Evolutionary conservation across 1,140 invertebrate species (phyloP).

Genomic region (Eurosta solidaginis): DNA sequence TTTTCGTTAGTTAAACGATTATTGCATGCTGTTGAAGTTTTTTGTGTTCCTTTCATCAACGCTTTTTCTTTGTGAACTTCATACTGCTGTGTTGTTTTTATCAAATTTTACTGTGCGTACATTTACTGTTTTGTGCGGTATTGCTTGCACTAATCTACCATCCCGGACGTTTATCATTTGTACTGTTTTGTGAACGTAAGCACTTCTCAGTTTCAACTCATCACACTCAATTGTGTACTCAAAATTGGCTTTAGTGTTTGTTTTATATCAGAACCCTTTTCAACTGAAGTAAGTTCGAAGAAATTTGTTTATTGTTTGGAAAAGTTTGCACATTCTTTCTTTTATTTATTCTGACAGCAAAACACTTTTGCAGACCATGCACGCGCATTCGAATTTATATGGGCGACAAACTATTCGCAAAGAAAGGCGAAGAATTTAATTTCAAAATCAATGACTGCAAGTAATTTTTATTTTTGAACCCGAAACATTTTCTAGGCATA

Average conservation of each 20-base stretch:
- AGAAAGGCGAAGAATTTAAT: too few relatives aligned
- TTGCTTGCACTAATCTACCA: neutral
- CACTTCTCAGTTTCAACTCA: neutral
- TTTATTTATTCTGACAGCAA: neutral
- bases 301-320: neutral
- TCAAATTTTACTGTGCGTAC: neutral
- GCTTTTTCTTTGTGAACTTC: neutral
- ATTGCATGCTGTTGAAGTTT: neutral
- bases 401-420: too few relatives aligned
- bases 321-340: neutral
- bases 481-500: too few relatives aligned
- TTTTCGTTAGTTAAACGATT: neutral
- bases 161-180: neutral
- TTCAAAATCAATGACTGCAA: too few relatives aligned
- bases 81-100: neutral
- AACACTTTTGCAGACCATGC: too few relatives aligned
- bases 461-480: too few relatives aligned
- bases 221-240: neutral
- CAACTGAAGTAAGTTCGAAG: neutral
- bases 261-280: neutral
- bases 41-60: neutral
- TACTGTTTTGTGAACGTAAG: neutral
- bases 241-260: neutral
- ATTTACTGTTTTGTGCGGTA: neutral
- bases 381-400: too few relatives aligned